Evolutionary conservation across 2,888 invertebrate genomes (phyloP).

Genomic region (Notocelia uddmanniana): DNA sequence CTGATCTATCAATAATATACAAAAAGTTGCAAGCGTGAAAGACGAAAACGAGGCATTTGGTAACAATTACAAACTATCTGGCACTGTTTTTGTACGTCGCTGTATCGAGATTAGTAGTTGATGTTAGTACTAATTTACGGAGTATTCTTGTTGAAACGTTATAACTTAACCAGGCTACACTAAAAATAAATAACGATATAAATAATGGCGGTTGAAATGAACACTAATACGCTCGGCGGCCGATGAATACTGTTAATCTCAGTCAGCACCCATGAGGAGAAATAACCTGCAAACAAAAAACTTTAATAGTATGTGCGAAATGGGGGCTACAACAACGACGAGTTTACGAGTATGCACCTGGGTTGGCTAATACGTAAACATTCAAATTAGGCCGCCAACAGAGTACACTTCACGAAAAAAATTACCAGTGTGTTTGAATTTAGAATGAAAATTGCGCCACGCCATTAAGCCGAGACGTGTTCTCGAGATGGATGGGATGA

Average conservation of each 20-base stretch:
- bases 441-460: background rate
- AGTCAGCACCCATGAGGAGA: constrained; percentile 68
- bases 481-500: background rate
- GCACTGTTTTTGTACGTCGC: constrained; percentile 65
- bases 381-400: constrained; percentile 19
- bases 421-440: background rate
- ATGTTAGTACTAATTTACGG: constrained; percentile 49
- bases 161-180: constrained; percentile 63
- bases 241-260: constrained; percentile 63
- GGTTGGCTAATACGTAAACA: constrained; percentile 28
- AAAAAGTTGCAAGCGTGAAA: constrained; percentile 47
- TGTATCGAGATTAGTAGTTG: constrained; percentile 47
- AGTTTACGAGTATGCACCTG: background rate
- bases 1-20: constrained; percentile 61
- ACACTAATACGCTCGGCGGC: constrained; percentile 53
- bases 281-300: constrained; percentile 58
- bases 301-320: constrained; percentile 12
- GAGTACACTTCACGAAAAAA: background rate
- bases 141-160: constrained; percentile 58
- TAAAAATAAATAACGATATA: constrained; percentile 73
- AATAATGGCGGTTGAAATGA: constrained; percentile 66
- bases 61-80: constrained; percentile 58
- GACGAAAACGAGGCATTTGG: constrained; percentile 51
- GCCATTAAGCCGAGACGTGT: background rate
- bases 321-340: background rate